These are phyloP conservation scores for Campaea margaritaria DNA, from an alignment of 2,888 invertebrate species.

Conservation along the genomic window DNA sequence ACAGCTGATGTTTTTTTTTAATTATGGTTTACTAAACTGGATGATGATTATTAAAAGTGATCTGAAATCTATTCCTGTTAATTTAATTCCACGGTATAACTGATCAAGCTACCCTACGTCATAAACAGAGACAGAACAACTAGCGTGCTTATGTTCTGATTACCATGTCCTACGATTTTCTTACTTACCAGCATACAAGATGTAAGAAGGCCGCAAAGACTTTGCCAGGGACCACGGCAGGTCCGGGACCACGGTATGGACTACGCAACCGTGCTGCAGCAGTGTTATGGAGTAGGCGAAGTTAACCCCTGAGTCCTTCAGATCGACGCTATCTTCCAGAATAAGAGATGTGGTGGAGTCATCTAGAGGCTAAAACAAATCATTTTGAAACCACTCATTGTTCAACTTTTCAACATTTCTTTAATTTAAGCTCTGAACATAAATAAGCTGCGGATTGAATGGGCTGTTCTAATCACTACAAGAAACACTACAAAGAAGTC, in stretches of 20 bases:
- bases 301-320: constrained; percentile 89
- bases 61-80: neutral
- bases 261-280: constrained; percentile 92
- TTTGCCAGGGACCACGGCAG: constrained; percentile 92
- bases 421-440: too few relatives aligned
- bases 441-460: too few relatives aligned
- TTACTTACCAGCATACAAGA: constrained; percentile 86
- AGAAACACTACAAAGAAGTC: too few relatives aligned
- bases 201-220: constrained; percentile 90
- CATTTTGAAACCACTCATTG: neutral
- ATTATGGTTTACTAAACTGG: too few relatives aligned
- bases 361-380: constrained; percentile 5
- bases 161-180: too few relatives aligned
- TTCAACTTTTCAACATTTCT: neutral
- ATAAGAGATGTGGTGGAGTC: constrained; percentile 82
- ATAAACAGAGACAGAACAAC: too few relatives aligned
- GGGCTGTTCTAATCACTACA: too few relatives aligned
- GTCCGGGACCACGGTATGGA: constrained; percentile 92
- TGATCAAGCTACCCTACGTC: neutral
- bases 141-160: too few relatives aligned
- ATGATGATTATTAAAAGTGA: too few relatives aligned
- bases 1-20: too few relatives aligned
- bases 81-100: too few relatives aligned
- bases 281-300: constrained; percentile 94
- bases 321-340: constrained; percentile 82